Evolutionary conservation across 2,797 vertebrate species (phyloP), one percentile per base, ranked within the genome.

Genomic region (Numenius phaeopus): DNA sequence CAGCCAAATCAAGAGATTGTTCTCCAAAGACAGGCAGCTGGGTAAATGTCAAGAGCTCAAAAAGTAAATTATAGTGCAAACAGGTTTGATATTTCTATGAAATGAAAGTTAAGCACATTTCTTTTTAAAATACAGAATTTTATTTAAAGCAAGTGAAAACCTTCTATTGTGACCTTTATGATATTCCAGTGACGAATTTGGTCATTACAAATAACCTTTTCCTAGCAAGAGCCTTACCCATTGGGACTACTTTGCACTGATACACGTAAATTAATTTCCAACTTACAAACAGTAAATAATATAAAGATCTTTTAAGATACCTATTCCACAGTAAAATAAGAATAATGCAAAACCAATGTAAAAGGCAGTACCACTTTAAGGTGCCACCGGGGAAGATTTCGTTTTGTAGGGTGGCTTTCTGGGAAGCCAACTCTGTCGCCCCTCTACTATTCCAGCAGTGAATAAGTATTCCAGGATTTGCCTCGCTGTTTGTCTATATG

Each of bases 191-290:
- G 98, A 98, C 97, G 96, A 98, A 98, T 98, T 97, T 98, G 98
- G 98, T 98, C 98, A 98, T 99, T 99, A 99, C 98, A 98, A 98
- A 98, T 98, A 99, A 99, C 98, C 98, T 98, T 99, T 99, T 96
- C 98, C 97, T 90, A 93, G 95, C 93, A 96, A 97, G 97, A 88
- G 90, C 93, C 94, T 97, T 94, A 93, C 95, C 97, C 92, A 78
- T 40, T 29, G 95, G 97, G 96, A 97, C 94, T 97, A 97, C 94
- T 91, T 83, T 87, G 75, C 96, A 94, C 87, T 96, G 97, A 98
- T 95, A 69, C 78, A 96, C 96, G 93, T 95, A 97, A 98, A 98
- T 98, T 98, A 97, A 98, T 98, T 98, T 97, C 62, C 95, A 90
- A 58, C 94, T 90, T 84, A 83, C 54, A 97, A 98, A 98, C 97